Evolutionary conservation across 2,888 invertebrate genomes (phyloP).

Genomic region (Acrobasis consociella): DNA sequence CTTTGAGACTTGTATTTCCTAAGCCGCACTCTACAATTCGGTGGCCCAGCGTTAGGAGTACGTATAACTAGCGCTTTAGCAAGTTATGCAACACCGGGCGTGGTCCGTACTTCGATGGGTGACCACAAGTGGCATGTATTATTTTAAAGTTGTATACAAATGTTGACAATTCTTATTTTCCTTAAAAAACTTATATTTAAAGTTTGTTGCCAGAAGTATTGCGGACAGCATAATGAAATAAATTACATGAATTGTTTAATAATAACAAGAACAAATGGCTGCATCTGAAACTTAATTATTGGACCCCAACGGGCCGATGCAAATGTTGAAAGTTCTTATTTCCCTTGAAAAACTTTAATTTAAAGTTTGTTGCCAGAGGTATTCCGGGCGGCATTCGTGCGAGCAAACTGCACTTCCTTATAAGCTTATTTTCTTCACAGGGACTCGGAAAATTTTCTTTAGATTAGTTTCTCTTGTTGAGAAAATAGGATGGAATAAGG

Average conservation of each 20-base stretch:
- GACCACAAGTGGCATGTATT: too few species aligned
- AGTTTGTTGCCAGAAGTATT: too few species aligned
- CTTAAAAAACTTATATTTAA: too few species aligned
- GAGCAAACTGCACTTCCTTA: slow-evolving; percentile 78
- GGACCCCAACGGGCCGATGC: slow-evolving; percentile 40
- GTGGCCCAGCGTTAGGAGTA: too few species aligned
- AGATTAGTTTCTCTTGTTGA: slow-evolving; percentile 82
- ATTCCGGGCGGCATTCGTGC: slow-evolving; percentile 69
- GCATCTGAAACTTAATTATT: slow-evolving; percentile 54
- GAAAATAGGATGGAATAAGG: slow-evolving; percentile 72
- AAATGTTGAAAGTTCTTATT: slow-evolving; percentile 62
- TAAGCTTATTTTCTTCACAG: slow-evolving; percentile 79
- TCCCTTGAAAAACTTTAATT: slow-evolving; percentile 73
- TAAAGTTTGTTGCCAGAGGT: slow-evolving; percentile 73
- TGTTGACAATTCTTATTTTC: too few species aligned
- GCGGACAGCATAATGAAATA: background rate
- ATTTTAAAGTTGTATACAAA: too few species aligned
- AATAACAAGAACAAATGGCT: slow-evolving; percentile 21
- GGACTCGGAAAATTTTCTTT: slow-evolving; percentile 81
- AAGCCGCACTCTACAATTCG: too few species aligned
- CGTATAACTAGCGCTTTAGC: too few species aligned
- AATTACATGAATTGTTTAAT: background rate
- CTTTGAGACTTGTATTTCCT: too few species aligned
- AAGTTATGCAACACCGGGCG: too few species aligned
- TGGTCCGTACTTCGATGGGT: too few species aligned